phyloP scores from a whole-genome alignment of 2,113 vertebrate species.

The Corythoichthys intestinalis region DNA sequence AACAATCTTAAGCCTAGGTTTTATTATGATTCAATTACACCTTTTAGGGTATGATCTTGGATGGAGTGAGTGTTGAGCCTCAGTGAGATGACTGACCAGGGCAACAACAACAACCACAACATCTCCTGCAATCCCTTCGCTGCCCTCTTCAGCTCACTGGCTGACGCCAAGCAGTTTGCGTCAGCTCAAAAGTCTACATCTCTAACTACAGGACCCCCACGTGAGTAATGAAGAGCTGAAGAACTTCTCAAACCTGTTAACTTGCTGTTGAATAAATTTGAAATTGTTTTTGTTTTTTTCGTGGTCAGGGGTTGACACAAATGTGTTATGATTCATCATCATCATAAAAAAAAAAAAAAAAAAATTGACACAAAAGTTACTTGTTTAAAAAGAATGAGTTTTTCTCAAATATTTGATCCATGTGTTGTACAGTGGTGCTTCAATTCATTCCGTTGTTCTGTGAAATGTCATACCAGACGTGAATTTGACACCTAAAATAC shows the following conservation, averaged over 20 bases:
- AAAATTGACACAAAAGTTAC: too few species aligned
- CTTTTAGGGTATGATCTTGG: constrained; percentile 53
- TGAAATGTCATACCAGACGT: too few species aligned
- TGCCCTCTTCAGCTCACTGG: constrained; percentile 93
- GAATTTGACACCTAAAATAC: too few species aligned
- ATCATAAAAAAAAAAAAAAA: too few species aligned
- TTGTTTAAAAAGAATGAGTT: too few species aligned
- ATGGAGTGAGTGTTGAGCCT: constrained; percentile 77
- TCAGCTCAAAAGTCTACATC: constrained; percentile 82
- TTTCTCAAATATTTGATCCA: too few species aligned
- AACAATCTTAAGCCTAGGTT: not conserved
- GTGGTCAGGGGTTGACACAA: too few species aligned
- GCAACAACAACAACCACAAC: constrained; percentile 97
- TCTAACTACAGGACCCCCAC: constrained; percentile 68
- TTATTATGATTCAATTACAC: not conserved
- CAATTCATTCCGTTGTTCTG: too few species aligned
- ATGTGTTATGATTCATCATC: too few species aligned
- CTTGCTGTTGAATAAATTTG: not conserved
- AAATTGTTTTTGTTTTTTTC: not conserved
- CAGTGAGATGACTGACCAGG: constrained; percentile 96
- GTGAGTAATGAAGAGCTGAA: constrained; percentile 65
- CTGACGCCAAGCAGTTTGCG: constrained; percentile 93
- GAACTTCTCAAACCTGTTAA: not conserved
- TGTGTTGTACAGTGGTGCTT: too few species aligned
- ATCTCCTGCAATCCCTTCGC: constrained; percentile 96